Percentiles rank a stretch among this genome's conserved stretches.
phyloP scores from a whole-genome alignment of 1,140 invertebrate genomes.

The Holcopasites calliopsidis region DNA sequence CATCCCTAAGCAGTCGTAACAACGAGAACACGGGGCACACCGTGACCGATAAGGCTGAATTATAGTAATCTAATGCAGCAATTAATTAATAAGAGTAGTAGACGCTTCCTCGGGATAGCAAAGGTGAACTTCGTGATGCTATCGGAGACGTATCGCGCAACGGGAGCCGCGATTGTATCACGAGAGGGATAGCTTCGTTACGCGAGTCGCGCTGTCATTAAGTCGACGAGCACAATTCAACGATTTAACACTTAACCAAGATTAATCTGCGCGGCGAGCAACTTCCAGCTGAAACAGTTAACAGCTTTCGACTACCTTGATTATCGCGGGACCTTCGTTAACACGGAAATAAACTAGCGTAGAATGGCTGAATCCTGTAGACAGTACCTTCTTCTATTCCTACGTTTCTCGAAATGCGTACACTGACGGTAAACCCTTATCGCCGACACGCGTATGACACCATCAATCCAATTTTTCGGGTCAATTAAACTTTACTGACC shows the following conservation, averaged over 20 bases:
- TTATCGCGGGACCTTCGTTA: neutral
- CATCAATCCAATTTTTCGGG: neutral
- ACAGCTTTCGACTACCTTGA: neutral
- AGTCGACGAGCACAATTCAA: neutral
- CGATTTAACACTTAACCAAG: constrained; percentile 22
- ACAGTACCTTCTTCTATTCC: neutral
- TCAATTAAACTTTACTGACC: neutral
- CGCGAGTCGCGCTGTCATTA: constrained; percentile 19
- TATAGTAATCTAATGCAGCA: constrained; percentile 30
- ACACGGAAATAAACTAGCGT: too few relatives aligned
- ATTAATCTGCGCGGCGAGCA: neutral
- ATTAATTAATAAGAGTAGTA: constrained; percentile 39
- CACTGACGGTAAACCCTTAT: neutral
- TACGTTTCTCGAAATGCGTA: neutral
- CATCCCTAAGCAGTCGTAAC: too few relatives aligned
- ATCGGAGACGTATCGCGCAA: constrained; percentile 20
- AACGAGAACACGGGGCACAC: neutral
- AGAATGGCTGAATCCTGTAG: too few relatives aligned
- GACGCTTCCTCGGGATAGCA: constrained; percentile 3
- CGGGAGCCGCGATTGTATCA: neutral
- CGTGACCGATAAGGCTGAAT: neutral
- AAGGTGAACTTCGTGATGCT: neutral
- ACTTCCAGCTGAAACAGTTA: neutral
- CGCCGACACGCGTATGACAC: neutral
- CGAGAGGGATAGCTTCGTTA: constrained; percentile 7